phyloP scores from a whole-genome alignment of 2,113 vertebrate species.

The Mormyrus lacerda region DNA sequence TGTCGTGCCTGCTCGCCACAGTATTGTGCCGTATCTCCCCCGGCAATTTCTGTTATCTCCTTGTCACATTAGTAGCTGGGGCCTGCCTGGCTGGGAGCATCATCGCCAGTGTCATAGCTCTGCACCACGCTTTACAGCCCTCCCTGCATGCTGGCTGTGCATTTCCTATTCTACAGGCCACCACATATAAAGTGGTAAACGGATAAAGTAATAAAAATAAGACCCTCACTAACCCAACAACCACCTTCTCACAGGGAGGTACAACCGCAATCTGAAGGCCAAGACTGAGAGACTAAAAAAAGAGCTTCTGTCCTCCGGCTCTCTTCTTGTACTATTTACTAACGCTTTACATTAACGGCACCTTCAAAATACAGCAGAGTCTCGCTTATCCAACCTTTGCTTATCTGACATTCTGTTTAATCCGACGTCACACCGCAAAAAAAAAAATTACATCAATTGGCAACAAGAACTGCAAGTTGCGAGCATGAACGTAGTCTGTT shows the following conservation, averaged over 20 bases:
- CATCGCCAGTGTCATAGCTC: not conserved
- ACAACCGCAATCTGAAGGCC: not conserved
- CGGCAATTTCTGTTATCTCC: too few relatives aligned
- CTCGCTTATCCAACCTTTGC: too few relatives aligned
- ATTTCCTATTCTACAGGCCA: not conserved
- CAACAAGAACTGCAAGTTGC: too few relatives aligned
- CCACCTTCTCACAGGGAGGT: not conserved
- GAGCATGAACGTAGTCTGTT: too few relatives aligned
- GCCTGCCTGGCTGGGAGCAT: not conserved
- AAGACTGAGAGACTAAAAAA: not conserved
- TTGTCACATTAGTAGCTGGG: not conserved
- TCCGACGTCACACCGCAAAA: too few relatives aligned
- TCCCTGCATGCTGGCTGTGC: not conserved
- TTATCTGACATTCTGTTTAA: too few relatives aligned
- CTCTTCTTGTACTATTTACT: not conserved
- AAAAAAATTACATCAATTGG: too few relatives aligned
- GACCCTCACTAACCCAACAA: not conserved
- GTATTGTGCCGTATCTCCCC: not conserved
- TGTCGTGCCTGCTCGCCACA: not conserved
- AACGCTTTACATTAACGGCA: not conserved
- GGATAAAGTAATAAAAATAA: not conserved
- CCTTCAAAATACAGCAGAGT: too few relatives aligned
- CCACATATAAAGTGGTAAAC: not conserved
- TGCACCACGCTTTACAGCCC: not conserved
- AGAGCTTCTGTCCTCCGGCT: not conserved